Evolutionary conservation across 2,888 invertebrate species (phyloP).

Genomic region (Nephrotoma flavescens): DNA sequence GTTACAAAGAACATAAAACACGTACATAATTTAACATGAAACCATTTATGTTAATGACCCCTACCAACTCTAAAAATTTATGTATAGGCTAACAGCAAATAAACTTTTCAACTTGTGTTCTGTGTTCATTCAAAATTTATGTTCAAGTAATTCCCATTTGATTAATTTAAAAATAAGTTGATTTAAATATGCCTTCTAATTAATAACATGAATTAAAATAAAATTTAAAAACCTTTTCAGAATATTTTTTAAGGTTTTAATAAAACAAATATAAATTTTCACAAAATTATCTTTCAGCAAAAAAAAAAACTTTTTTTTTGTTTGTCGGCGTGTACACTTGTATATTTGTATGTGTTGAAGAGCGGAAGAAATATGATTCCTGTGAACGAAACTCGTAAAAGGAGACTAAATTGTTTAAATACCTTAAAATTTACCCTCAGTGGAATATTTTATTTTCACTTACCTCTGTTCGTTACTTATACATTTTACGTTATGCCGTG

Average conservation of each 20-base stretch:
- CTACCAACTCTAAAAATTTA: not conserved
- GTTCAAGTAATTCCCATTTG: not conserved
- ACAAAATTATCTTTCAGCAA: not conserved
- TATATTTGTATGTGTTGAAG: not conserved
- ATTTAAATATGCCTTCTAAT: not conserved
- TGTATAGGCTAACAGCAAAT: not conserved
- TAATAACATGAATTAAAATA: not conserved
- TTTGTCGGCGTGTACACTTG: not conserved
- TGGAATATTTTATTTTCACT: not conserved
- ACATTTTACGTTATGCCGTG: not conserved
- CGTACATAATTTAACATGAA: not conserved
- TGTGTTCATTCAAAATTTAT: not conserved
- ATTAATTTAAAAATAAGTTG: not conserved
- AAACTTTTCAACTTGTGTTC: not conserved
- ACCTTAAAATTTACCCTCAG: not conserved
- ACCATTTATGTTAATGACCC: not conserved
- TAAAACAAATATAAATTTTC: not conserved
- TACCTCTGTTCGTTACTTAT: not conserved
- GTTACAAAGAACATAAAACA: not conserved
- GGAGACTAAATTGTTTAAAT: not conserved
- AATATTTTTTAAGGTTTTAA: not conserved
- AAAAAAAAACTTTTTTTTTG: not conserved
- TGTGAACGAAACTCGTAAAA: not conserved
- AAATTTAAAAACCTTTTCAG: not conserved
- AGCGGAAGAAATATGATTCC: not conserved